Percentiles rank a stretch among this genome's conserved stretches.
These are phyloP conservation scores for Streptopelia turtur DNA, from an alignment of 2,797 vertebrate species.

Conservation along the genomic window DNA sequence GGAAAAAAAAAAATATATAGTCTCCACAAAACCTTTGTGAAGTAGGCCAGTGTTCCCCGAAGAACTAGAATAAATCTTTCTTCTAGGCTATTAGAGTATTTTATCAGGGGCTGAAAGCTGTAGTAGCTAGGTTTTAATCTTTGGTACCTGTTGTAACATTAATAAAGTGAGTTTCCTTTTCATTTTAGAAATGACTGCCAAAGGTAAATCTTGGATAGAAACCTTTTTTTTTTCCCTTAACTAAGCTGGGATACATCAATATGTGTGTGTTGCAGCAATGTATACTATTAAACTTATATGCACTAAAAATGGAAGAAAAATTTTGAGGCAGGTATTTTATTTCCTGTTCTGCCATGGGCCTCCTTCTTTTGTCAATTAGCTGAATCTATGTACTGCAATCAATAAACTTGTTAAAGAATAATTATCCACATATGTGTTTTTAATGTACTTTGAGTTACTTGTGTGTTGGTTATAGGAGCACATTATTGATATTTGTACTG, in stretches of 20 bases:
- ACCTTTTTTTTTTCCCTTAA: not conserved
- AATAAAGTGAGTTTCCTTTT: not conserved
- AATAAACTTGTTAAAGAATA: conserved; percentile 7
- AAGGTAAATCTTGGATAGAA: not conserved
- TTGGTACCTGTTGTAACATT: not conserved
- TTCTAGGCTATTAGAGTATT: not conserved
- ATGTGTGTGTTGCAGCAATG: not conserved
- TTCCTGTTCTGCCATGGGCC: not conserved
- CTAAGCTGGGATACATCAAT: not conserved
- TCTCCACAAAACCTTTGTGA: not conserved
- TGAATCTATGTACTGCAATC: not conserved
- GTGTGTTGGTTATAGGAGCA: not conserved
- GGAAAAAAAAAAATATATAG: too few relatives aligned
- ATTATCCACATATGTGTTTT: conserved; percentile 5
- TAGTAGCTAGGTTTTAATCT: not conserved
- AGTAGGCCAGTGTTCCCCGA: not conserved
- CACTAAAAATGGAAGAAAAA: not conserved
- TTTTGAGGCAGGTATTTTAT: not conserved
- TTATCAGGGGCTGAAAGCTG: not conserved
- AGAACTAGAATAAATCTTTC: not conserved
- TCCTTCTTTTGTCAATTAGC: not conserved
- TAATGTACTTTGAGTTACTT: not conserved
- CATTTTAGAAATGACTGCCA: not conserved
- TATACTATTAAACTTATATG: not conserved
- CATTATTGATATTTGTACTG: not conserved